phyloP scores from a whole-genome alignment of 1,140 invertebrate species.

The Listronotus oregonensis region DNA sequence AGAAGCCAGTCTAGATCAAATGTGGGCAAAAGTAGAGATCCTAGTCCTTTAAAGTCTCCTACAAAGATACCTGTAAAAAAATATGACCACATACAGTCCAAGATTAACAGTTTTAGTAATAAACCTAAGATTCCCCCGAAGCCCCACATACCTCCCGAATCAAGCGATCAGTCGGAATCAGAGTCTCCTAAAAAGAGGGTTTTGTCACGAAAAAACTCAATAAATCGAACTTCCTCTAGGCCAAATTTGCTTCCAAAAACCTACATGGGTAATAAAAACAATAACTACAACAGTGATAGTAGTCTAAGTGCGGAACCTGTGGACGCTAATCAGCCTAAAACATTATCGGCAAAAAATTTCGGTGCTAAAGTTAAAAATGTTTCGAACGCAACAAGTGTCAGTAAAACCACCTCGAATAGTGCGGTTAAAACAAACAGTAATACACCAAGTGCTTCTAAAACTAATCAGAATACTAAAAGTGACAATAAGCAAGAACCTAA shows the following conservation, averaged over 20 bases:
- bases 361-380: constrained; percentile 2
- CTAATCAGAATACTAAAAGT: constrained; percentile 15
- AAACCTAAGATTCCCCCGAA: constrained; percentile 52
- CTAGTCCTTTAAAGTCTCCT: constrained; percentile 44
- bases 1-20: constrained; percentile 40
- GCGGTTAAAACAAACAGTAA: constrained; percentile 9
- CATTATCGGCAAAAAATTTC: constrained; percentile 7
- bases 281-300: constrained; percentile 38
- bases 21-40: constrained; percentile 40
- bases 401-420: constrained; percentile 5
- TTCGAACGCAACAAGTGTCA: not conserved
- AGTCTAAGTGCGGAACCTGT: constrained; percentile 19
- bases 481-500: constrained; percentile 23
- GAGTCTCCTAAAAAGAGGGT: constrained; percentile 33
- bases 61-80: constrained; percentile 45
- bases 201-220: constrained; percentile 40
- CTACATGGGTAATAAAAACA: constrained; percentile 37
- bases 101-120: constrained; percentile 54
- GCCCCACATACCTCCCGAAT: constrained; percentile 32
- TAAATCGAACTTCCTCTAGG: constrained; percentile 38
- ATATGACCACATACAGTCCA: constrained; percentile 51
- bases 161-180: constrained; percentile 43
- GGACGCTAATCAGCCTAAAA: constrained; percentile 1
- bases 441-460: constrained; percentile 1
- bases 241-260: constrained; percentile 40